A percentile compares a stretch with the other conserved stretches of the same genome.
These are phyloP conservation scores for Diglossa brunneiventris DNA, from an alignment of 2,113 vertebrate species.

Conservation along the genomic window DNA sequence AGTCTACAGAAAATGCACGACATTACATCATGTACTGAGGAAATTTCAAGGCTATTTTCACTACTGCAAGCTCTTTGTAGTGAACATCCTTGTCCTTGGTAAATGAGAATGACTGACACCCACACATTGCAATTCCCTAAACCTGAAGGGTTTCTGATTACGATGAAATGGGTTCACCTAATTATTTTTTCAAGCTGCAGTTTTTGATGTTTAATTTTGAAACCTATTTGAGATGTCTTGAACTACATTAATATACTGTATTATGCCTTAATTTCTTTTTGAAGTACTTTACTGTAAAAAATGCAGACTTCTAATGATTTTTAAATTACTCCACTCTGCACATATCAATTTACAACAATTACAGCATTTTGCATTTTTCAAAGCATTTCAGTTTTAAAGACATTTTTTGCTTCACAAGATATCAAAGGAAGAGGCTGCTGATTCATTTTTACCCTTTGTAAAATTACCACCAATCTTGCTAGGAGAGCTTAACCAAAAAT, in stretches of 20 bases:
- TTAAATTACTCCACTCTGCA: slow-evolving; percentile 73
- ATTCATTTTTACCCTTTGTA: slow-evolving; percentile 61
- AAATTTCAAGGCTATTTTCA: slow-evolving; percentile 57
- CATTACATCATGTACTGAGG: not conserved
- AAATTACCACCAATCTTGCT: slow-evolving; percentile 54
- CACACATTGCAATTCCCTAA: slow-evolving; percentile 63
- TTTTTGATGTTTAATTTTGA: slow-evolving; percentile 76
- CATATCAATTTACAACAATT: slow-evolving; percentile 76
- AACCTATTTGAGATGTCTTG: slow-evolving; percentile 73
- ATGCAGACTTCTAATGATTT: slow-evolving; percentile 76
- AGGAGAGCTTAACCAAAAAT: slow-evolving; percentile 61
- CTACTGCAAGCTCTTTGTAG: slow-evolving; percentile 13
- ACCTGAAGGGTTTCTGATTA: slow-evolving; percentile 71
- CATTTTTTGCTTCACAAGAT: slow-evolving; percentile 49
- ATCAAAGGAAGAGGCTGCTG: slow-evolving; percentile 36
- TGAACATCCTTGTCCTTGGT: slow-evolving; percentile 59
- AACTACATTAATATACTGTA: slow-evolving; percentile 71
- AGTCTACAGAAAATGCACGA: not conserved
- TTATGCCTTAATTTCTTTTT: slow-evolving; percentile 69
- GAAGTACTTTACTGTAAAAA: slow-evolving; percentile 75
- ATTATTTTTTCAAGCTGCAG: slow-evolving; percentile 74
- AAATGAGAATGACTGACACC: slow-evolving; percentile 69
- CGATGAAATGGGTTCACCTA: slow-evolving; percentile 68
- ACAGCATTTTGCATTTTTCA: slow-evolving; percentile 70
- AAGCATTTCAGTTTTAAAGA: slow-evolving; percentile 69